Percentiles rank a stretch among this genome's conserved stretches.
Evolutionary conservation across 2,797 vertebrate genomes (phyloP).

Genomic region (Sebastes trivittatus): DNA sequence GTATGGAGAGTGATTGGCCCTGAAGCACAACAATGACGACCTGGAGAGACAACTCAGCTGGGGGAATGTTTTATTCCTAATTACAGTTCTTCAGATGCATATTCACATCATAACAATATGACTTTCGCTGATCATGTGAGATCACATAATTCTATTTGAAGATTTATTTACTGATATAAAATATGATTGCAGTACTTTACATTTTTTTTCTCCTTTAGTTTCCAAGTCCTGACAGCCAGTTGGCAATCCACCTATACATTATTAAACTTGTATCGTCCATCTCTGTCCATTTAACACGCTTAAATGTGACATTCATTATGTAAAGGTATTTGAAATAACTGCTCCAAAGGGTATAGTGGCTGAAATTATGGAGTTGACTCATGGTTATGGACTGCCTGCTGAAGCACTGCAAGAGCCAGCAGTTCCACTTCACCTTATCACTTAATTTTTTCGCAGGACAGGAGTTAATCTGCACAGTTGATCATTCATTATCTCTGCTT

Average conservation of each 20-base stretch:
- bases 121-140: neutral
- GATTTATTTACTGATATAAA: neutral
- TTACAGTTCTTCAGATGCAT: slow-evolving; percentile 8
- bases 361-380: slow-evolving; percentile 15
- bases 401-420: slow-evolving; percentile 16
- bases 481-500: slow-evolving; percentile 48
- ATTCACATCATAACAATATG: neutral
- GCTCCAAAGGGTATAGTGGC: neutral
- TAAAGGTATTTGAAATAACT: slow-evolving; percentile 5
- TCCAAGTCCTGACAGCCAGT: neutral
- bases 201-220: neutral
- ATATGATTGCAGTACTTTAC: neutral
- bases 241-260: neutral
- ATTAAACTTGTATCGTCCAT: neutral
- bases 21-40: slow-evolving; percentile 46
- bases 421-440: slow-evolving; percentile 40
- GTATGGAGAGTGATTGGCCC: slow-evolving; percentile 40
- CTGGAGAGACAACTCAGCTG: slow-evolving; percentile 24
- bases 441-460: slow-evolving; percentile 42
- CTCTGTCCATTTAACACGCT: neutral
- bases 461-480: slow-evolving; percentile 57
- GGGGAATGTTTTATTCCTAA: neutral
- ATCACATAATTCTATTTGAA: neutral
- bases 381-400: neutral
- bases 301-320: neutral